Evolutionary conservation across 1,140 invertebrate genomes (phyloP).

Genomic region (Cotesia glomerata): DNA sequence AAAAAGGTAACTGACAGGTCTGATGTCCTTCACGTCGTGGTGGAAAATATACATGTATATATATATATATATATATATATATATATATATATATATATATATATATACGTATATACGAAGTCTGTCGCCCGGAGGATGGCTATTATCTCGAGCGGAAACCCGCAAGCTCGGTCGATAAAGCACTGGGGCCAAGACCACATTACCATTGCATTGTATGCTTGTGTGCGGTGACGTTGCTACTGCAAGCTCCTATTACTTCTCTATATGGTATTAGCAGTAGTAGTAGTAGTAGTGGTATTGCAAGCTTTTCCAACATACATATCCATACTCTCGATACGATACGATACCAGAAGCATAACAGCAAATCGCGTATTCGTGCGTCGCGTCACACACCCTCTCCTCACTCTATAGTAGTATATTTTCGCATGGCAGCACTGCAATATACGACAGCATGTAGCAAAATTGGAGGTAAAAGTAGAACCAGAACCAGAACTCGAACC

Average conservation of each 20-base stretch:
- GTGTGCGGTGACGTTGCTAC: not conserved
- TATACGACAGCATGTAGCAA: not conserved
- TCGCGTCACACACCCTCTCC: conserved; percentile 12
- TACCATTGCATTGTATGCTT: conserved; percentile 23
- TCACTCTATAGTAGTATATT: not conserved
- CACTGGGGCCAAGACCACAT: conserved; percentile 22
- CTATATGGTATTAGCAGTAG: not conserved
- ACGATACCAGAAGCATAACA: not conserved
- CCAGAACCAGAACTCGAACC: no score
- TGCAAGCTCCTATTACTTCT: not conserved
- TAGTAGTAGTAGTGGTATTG: not conserved
- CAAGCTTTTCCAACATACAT: not conserved
- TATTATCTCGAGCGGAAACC: conserved; percentile 26
- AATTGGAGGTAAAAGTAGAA: no score
- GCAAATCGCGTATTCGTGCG: conserved; percentile 40
- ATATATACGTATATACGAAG: conserved; percentile 1
- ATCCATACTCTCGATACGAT: not conserved
- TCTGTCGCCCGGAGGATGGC: conserved; percentile 16
- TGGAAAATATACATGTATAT: no score
- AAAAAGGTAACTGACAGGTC: not conserved
- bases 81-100: not conserved
- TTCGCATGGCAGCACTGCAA: conserved; percentile 15
- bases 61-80: not conserved
- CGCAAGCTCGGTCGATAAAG: conserved; percentile 29
- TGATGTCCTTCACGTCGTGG: conserved; percentile 2